Evolutionary conservation across 2,888 invertebrate genomes (phyloP), one percentile per base, ranked within the genome.

Genomic region (Cremastobaeus sp.): DNA sequence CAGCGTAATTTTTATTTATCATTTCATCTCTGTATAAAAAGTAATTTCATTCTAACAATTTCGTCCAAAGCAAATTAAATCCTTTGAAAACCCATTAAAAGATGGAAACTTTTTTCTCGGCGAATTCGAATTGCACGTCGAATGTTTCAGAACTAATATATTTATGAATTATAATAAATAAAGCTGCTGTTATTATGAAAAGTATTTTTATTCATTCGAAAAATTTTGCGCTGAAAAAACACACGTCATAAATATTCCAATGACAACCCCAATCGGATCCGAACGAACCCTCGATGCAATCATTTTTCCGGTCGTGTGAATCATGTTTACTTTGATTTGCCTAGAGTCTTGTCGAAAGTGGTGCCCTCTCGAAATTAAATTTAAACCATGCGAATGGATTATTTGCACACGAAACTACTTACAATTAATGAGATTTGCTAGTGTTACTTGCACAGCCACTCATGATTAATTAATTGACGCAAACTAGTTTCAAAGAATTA

Each of bases 321-420:
- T 64, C 30, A 34, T 50, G 52, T 64, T 64, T 64, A 43, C 62
- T 64, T 43, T 52, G 50, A 64, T 52, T 52, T 43, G 21, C 21
- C 9, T 21, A 35, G 41, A 60, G 59, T 20, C 6, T 43, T 25
- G 28, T 8, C 35, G 17, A 43, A 64, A 64, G 52, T 59, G 62
- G 52, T 35, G 18, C 34, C 17, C 52, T 65, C 54, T 37, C 37
- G 37, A 45, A 45, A n/a, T 37, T 45, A 54, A 65, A 65, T 45
- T 65, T 18, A 45, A 54, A 47, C 30, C 47, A 45, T 43, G 28
- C 45, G 45, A 52, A 64, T 32, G 50, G 43, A 18, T 65, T 54
- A 65, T 65, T 65, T 65, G 21, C 54, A 37, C 45, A 47, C 54
- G 45, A 54, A 54, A 45, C 54, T 65, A 64, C 52, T 64, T 47